Base-by-base conservation (phyloP, 1,140 invertebrate species). In the Lordiphosa stackelbergi region DNA sequence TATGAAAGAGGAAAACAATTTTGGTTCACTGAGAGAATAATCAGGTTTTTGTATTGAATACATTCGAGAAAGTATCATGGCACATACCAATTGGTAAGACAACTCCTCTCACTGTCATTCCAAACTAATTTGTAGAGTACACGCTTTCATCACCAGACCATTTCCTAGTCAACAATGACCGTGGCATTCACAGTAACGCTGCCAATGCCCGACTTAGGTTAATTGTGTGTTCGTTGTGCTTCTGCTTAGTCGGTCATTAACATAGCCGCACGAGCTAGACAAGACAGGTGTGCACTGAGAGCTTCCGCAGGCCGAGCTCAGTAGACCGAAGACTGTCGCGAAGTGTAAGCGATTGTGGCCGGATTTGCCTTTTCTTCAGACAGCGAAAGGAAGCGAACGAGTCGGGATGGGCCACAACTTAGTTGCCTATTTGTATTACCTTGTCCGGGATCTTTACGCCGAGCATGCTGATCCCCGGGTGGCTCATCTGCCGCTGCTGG, bases 401-500 rank as follows among this genome's bases (percentile, higher is more conserved):
- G 12, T 47, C 62, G 13, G 31, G 19, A 79, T 81, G 74, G 16
- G 66, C 57, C 75, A 73, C 5, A 79, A 79, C 37, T 28, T 79
- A 7, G 38, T 81, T 12, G 47, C 48, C 4, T 59, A 69, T 31
- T 35, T 85, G 34, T 75, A 62, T 24, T 16, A 35, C 49, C 37
- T 65, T 42, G 12, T 69, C n/a, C 57, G 62, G 41, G 65, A 85
- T 40, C n/a, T 66, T 10, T 85, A 73, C 13, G 60, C 62, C n/a
- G 59, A 73, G 34, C 60, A 85, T 43, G 53, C 40, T 2, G 86
- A 87, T 75, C 86, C 84, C 5, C 73, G 86, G 0, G 65, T 85
- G 4, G 53, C 62, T 1, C 59, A 85, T 22, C 52, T 74, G 8
- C 78, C 79, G 0, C 56, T 87, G 1, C 90, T 93, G 28, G 59